Evolutionary conservation across 2,888 invertebrate species (phyloP), one percentile per base, ranked within the genome.

Genomic region (Hybos culiciformis): DNA sequence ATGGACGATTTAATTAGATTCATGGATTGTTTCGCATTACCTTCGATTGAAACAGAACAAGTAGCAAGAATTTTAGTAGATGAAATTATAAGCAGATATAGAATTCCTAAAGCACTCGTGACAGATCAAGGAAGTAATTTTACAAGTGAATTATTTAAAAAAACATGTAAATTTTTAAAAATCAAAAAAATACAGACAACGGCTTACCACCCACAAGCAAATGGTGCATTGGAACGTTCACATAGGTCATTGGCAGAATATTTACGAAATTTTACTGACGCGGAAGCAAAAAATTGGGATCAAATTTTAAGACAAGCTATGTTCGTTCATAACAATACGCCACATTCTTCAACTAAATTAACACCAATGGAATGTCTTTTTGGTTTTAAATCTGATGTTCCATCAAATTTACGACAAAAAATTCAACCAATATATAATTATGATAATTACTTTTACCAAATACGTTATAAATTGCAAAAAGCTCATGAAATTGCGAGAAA

Each of bases 161-260:
- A 11, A 11, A 11, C 17, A 4, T 34, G 4, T 11, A 34, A 19
- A 14, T 34, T 34, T 12, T 14, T 34, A 14, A 21, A 20, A 41
- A 21, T 32, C 1, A 4, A 33, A 20, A 41, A 41, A 21, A 2
- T 41, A 2, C 7, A 20, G 11, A 41, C 21, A 1, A 9, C 21
- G 1, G 5, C 24, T 5, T 34, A 34, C 15, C 34, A 34, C 17
- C 34, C 34, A 18, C 39, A 39, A 17, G 5, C 36, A 3, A 42
- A 42, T 31, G 37, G 33, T 11, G 37, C 36, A 2, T 18, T 37
- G 11, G 42, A 42, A 29, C 24, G 42, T 11, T 21, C 26, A 5
- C 41, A 32, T 24, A 3, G 36, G 4, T 20, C 36, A 1, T 15
- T 41, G 17, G 14, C n/a, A 4, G 41, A 24, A 17, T 33, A 43